phyloP scores from a whole-genome alignment of 2,888 invertebrate species.

The Gastrophysa polygoni region DNA sequence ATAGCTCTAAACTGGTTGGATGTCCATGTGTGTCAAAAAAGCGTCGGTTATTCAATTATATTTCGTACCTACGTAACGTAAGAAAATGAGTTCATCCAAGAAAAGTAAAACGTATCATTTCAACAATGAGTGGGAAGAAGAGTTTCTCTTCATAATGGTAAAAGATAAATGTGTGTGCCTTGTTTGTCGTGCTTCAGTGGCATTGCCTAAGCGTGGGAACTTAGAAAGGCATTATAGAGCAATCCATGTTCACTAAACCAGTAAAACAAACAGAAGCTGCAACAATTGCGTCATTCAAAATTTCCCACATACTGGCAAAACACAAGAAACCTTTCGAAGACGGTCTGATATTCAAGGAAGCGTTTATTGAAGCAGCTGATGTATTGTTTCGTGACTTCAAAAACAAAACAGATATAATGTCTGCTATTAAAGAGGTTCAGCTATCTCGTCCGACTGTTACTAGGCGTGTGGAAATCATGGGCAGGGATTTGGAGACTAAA shows the following conservation, averaged over 20 bases:
- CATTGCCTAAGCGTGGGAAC: conserved; percentile 7
- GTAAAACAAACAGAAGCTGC: conserved; percentile 6
- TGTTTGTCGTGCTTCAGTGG: conserved; percentile 2
- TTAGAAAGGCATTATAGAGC: conserved; percentile 1
- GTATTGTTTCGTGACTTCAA: conserved; percentile 9
- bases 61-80: too few species aligned
- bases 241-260: conserved; percentile 13
- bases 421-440: conserved; percentile 18
- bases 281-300: conserved; percentile 14
- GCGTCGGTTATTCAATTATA: too few species aligned
- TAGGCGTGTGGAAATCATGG: conserved; percentile 17
- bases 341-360: conserved; percentile 9
- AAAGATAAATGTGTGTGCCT: conserved; percentile 13
- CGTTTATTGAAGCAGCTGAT: conserved; percentile 13
- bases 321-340: conserved; percentile 11
- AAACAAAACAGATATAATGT: conserved; percentile 8
- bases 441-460: conserved; percentile 17
- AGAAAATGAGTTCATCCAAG: too few species aligned
- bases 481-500: conserved; percentile 9
- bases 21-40: too few species aligned
- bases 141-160: conserved; percentile 6
- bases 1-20: too few species aligned
- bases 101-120: not conserved
- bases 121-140: conserved; percentile 3
- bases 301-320: conserved; percentile 14